Conservation (phyloP, 2,888 invertebrate species). For the Petrolisthes manimaculis region DNA sequence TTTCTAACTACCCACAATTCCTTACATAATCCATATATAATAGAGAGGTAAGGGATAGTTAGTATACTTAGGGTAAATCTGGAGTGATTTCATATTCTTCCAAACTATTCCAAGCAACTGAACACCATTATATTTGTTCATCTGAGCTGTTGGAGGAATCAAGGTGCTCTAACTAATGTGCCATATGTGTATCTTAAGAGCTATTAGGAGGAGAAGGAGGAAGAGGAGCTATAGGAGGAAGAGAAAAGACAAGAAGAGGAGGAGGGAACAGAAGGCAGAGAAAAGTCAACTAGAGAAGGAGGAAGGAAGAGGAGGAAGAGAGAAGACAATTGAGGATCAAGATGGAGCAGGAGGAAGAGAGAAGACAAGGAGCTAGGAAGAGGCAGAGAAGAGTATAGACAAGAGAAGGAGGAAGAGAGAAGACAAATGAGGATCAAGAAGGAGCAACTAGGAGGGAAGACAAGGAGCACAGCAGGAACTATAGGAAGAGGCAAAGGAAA, state of each 20-base stretch:
- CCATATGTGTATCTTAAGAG: neutral
- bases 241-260: neutral
- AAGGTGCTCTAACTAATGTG: too few species aligned
- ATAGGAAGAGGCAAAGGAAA: neutral
- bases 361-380: neutral
- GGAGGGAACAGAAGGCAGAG: neutral
- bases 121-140: too few species aligned
- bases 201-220: neutral
- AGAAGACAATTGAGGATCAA: neutral
- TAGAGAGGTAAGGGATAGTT: too few species aligned
- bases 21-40: too few species aligned
- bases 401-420: neutral
- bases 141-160: neutral
- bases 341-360: neutral
- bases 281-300: neutral
- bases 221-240: neutral
- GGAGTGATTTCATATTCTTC: too few species aligned
- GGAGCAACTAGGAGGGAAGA: slow-evolving; percentile 9
- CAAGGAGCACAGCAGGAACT: neutral
- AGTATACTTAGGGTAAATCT: too few species aligned
- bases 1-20: too few species aligned
- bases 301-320: neutral
- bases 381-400: neutral
- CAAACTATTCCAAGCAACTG: too few species aligned
- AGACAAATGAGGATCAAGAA: neutral